Evolutionary conservation across 2,113 vertebrate species (phyloP).

Genomic region (Elgaria multicarinata): DNA sequence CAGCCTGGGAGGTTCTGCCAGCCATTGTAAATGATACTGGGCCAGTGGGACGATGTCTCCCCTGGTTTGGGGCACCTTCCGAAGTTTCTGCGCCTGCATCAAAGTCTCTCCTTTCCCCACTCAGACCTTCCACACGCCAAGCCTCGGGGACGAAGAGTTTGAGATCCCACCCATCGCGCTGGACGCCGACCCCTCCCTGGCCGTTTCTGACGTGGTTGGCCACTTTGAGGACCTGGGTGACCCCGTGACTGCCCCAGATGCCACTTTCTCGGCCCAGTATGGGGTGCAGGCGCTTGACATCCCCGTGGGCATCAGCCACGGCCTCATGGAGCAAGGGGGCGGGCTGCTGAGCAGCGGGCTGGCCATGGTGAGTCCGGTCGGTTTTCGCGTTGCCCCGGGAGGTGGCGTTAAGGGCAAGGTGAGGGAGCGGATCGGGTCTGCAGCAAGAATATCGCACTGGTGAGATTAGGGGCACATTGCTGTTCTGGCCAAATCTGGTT

Average conservation of each 20-base stretch:
- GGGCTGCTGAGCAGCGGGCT: conserved; percentile 78
- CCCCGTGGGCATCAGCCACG: conserved; percentile 84
- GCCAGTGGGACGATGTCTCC: too few species aligned
- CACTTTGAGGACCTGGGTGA: conserved; percentile 88
- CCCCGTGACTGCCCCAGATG: conserved; percentile 77
- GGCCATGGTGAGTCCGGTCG: conserved; percentile 69
- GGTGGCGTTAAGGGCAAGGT: conserved; percentile 55
- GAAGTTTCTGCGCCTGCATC: not conserved
- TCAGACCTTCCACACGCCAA: conserved; percentile 92
- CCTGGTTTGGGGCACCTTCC: not conserved
- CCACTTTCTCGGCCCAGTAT: conserved; percentile 77
- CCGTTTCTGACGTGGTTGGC: conserved; percentile 87
- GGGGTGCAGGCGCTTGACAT: conserved; percentile 87
- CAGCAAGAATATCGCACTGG: not conserved
- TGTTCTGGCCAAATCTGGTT: not conserved
- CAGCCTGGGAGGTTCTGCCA: too few species aligned
- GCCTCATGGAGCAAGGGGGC: conserved; percentile 81
- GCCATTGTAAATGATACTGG: not conserved
- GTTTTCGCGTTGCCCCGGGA: not conserved
- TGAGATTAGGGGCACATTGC: too few species aligned
- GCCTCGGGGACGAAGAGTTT: conserved; percentile 92
- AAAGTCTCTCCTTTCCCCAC: not conserved
- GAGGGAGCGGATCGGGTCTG: not conserved
- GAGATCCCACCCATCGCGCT: conserved; percentile 92
- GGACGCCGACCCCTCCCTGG: conserved; percentile 87